Percentiles rank a stretch among this genome's conserved stretches.
Evolutionary conservation across 2,797 vertebrate species (phyloP).

Genomic region (Danio kyathit): DNA sequence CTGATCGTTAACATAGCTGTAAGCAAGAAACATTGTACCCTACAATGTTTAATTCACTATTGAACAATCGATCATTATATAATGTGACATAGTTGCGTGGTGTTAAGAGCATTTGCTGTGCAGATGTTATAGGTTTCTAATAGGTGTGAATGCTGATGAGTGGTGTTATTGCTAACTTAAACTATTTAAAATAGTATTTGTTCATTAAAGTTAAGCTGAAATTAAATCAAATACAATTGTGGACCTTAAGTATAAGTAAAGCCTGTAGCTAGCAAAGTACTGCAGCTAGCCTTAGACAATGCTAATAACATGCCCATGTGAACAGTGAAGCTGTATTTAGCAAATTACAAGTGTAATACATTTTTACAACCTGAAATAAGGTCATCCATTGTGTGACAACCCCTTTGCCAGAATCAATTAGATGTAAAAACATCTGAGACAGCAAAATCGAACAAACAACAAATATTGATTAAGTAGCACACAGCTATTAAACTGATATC

Average conservation of each 20-base stretch:
- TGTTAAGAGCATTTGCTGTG: background rate
- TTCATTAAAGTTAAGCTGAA: background rate
- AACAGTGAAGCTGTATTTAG: background rate
- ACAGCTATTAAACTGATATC: slow-evolving; percentile 30
- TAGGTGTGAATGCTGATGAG: background rate
- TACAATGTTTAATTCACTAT: background rate
- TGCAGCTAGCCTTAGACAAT: no score
- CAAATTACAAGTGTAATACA: background rate
- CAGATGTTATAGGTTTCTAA: background rate
- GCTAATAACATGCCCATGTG: background rate
- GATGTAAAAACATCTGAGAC: slow-evolving; percentile 21
- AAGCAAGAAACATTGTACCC: slow-evolving; percentile 1
- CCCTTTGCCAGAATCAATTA: slow-evolving; percentile 37
- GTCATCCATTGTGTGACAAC: background rate
- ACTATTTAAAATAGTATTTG: background rate
- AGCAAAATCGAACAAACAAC: slow-evolving; percentile 27
- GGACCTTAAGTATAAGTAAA: no score
- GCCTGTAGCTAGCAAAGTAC: no score
- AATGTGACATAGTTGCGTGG: background rate
- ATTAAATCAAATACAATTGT: background rate
- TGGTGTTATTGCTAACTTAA: background rate
- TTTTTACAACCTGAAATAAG: background rate
- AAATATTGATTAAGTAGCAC: slow-evolving; percentile 35
- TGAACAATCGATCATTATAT: slow-evolving; percentile 31
- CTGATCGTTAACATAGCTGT: slow-evolving; percentile 1